Evolutionary conservation across 2,113 vertebrate species (phyloP).

Genomic region (Bettongia penicillata): DNA sequence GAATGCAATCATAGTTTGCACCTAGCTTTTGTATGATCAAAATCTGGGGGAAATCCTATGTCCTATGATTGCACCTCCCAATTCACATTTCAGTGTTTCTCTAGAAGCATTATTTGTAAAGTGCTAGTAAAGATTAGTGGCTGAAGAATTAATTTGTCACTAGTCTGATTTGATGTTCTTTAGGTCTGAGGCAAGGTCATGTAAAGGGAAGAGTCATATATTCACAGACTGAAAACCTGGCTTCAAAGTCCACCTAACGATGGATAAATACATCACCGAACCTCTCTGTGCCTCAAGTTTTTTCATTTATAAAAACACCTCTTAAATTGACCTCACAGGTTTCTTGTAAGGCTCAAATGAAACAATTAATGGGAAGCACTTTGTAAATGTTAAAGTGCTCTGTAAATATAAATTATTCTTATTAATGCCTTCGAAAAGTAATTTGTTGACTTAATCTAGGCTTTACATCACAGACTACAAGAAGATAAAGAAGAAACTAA

Average conservation of each 20-base stretch:
- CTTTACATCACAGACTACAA: conserved; percentile 3
- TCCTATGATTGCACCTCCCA: not conserved
- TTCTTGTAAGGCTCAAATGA: not conserved
- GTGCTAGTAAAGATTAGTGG: not conserved
- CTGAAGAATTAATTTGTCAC: not conserved
- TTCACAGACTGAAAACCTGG: not conserved
- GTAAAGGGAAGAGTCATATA: accelerated
- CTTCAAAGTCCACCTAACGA: not conserved
- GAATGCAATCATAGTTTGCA: not conserved
- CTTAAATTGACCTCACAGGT: not conserved
- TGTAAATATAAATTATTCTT: conserved; percentile 21
- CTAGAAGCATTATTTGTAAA: not conserved
- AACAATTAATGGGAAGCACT: not conserved
- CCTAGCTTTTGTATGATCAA: not conserved
- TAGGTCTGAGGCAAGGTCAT: not conserved
- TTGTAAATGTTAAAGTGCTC: not conserved
- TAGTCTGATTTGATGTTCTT: not conserved
- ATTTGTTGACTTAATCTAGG: not conserved
- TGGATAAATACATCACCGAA: not conserved
- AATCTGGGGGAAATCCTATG: not conserved
- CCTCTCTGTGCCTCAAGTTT: not conserved
- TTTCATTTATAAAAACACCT: not conserved
- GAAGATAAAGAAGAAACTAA: not conserved
- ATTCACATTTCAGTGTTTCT: not conserved
- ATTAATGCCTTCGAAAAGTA: conserved; percentile 25